Evolutionary conservation across 1,140 invertebrate genomes (phyloP), one percentile per base, ranked within the genome.

Genomic region (Carcinoscorpius rotundicauda): DNA sequence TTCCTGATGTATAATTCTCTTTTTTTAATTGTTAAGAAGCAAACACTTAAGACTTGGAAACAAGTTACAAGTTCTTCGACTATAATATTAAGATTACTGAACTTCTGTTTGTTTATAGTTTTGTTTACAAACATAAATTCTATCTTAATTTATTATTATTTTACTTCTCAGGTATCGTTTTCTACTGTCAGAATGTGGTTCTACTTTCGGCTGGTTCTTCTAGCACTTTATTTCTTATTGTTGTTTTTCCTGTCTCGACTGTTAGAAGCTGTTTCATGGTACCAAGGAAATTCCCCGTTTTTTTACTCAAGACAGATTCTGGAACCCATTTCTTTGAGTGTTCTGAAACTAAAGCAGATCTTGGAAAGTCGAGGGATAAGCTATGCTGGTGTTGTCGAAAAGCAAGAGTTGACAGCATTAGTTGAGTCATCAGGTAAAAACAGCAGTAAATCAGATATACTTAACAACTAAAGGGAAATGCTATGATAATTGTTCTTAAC

Each of bases 341-440:
- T 82, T 4, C 70, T 76, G 49, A 78, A 81, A 65, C 70, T 82
- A 53, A 82, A 82, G 66, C 73, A 76, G 4, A 66, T 82, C 11
- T 69, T 82, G 9, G 80, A 82, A 64, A 76, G 75, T 53, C 69
- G 81, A 71, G 81, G 81, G 5, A 74, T 82, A 9, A 79, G 76
- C 63, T 81, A 80, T 73, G 76, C 76, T 52, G 78, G 76, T 50
- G 74, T 78, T 58, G 71, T 82, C 5, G 81, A 82, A 66, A 82
- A 81, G 69, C 69, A 76, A 69, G 80, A 82, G 64, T 73, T 82
- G 6, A 75, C 74, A 8, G 72, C 77, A 49, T 69, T 82, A 6
- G 78, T 82, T 1, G 72, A 77, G 64, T 70, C 75, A 51, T 77
- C 79, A 71, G 81, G 81, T 82, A 71, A 66, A 66, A 52, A 51